These are phyloP conservation scores for Papilio helenus DNA, from an alignment of 1,140 invertebrate genomes.

Conservation along the genomic window DNA sequence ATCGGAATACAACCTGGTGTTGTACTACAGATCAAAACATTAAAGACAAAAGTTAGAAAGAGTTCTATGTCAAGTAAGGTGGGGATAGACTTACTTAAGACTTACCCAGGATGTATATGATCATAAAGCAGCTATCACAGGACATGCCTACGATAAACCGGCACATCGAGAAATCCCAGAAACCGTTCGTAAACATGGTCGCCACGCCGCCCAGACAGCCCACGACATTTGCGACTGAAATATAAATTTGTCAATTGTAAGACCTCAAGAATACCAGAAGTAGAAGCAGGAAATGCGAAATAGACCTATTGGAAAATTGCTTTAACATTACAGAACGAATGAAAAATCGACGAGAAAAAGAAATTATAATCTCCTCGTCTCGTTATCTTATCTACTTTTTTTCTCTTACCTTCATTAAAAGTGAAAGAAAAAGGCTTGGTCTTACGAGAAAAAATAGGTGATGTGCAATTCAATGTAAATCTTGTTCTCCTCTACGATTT, in stretches of 20 bases:
- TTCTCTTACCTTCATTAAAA: background rate
- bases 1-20: too few species aligned
- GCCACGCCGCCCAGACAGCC: conserved; percentile 80
- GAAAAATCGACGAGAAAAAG: background rate
- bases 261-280: background rate
- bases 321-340: background rate
- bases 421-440: too few species aligned
- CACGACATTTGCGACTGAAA: conserved; percentile 77
- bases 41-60: background rate
- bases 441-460: too few species aligned
- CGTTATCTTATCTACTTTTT: background rate
- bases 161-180: conserved; percentile 82
- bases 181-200: conserved; percentile 71
- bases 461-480: too few species aligned
- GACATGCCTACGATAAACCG: conserved; percentile 83
- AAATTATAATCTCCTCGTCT: background rate
- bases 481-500: background rate
- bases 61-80: background rate
- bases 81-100: background rate
- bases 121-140: conserved; percentile 83
- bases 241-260: background rate
- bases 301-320: too few species aligned
- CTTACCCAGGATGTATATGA: conserved; percentile 82
- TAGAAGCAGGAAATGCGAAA: background rate
- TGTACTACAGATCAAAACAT: too few species aligned